These are phyloP conservation scores for Albula glossodonta DNA, from an alignment of 2,113 vertebrate species.

Conservation along the genomic window DNA sequence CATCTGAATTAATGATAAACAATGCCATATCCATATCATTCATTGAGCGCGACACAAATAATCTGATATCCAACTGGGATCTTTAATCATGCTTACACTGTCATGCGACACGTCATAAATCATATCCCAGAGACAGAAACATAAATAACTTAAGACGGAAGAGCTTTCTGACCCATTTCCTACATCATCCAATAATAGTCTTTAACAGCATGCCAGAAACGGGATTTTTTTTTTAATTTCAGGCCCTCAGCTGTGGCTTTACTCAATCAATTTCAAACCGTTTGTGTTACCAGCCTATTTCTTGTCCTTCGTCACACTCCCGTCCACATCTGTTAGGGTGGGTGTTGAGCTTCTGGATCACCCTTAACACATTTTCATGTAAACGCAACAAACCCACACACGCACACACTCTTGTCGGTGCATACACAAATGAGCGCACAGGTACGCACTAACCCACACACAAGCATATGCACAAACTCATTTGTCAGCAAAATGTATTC, in stretches of 20 bases:
- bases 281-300: background rate
- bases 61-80: background rate
- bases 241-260: background rate
- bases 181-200: background rate
- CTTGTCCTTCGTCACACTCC: background rate
- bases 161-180: conserved; percentile 1
- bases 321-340: background rate
- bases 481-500: background rate
- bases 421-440: background rate
- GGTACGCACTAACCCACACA: background rate
- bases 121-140: background rate
- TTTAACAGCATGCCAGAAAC: background rate
- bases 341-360: background rate
- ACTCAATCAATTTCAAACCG: background rate
- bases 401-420: background rate
- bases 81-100: background rate
- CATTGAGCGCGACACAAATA: background rate
- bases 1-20: background rate
- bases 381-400: background rate
- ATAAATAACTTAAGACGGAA: background rate
- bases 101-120: background rate
- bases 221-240: background rate
- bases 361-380: background rate
- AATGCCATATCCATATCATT: conserved; percentile 6
- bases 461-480: background rate